Base-by-base conservation (phyloP, 2,888 invertebrate species). In the Keiferia lycopersicella region DNA sequence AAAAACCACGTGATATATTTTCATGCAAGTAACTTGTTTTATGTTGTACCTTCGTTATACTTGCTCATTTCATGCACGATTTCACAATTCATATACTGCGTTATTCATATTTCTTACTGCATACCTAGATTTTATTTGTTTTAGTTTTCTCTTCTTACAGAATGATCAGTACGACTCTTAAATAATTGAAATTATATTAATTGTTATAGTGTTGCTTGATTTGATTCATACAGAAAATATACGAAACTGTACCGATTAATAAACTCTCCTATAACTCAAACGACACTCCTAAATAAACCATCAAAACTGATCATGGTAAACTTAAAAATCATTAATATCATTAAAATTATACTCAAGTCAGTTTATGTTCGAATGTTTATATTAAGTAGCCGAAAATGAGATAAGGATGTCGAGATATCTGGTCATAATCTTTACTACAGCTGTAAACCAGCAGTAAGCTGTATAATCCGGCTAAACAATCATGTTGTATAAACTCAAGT, bases 381-480 rank as follows among this genome's bases (percentile, higher is more conserved):
- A 18, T 20, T 50, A 11, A 50, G 20, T 22, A 18, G 16, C 10
- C 34, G 30, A 56, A 26, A 56, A 56, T n/a, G 16, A 16, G 30
- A 56, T 56, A 56, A 56, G 34, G 34, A 16, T 12, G 26, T 56
- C 56, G 12, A 56, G 56, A 56, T 56, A 10, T n/a, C 56, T 16
- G 16, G 16, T 26, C 14, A 34, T 34, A 34, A 59, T 20, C 20
- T 59, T 59, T 59, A 59, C n/a, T 10, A 59, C 59, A 38, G 41
- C 20, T 20, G n/a, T 41, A 39, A 60, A 45, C 60, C 41, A 60
- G 45, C 45, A 60, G 39, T 58, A 22, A 58, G 58, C 20, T 39
- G 10, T 22, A 26, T 61, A 50, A 61, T 61, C 61, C 8, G n/a
- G 20, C n/a, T 60, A 61, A 61, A 60, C 61, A 64, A 64, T 48